Evolutionary conservation across 1,140 invertebrate genomes (phyloP).

Genomic region (Drosophila mojavensis): DNA sequence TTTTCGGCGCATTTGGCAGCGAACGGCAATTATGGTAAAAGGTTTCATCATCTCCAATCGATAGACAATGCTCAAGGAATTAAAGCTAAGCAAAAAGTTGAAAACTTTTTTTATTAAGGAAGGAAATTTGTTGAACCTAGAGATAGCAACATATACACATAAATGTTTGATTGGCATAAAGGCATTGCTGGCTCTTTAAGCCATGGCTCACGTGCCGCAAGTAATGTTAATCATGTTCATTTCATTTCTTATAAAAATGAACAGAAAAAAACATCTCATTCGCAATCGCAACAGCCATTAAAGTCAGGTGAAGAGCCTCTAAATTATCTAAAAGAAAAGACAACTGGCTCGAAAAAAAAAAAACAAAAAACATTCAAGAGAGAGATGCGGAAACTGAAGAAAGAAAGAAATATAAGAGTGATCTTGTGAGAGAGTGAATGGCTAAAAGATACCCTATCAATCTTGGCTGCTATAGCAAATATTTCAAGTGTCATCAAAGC

Average conservation of each 20-base stretch:
- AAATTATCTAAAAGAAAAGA: slow-evolving; percentile 6
- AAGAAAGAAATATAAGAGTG: background rate
- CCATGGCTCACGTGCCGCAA: slow-evolving; percentile 9
- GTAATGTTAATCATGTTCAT: slow-evolving; percentile 1
- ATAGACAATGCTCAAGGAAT: too few relatives aligned
- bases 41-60: too few relatives aligned
- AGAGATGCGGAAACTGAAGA: slow-evolving; percentile 16
- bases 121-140: background rate
- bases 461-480: too few relatives aligned
- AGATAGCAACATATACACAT: background rate
- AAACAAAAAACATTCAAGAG: too few relatives aligned
- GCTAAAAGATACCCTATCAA: too few relatives aligned
- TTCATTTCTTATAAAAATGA: background rate
- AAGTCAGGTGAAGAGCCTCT: slow-evolving; percentile 20
- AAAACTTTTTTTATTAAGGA: background rate
- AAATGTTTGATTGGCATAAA: background rate
- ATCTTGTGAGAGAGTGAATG: too few relatives aligned
- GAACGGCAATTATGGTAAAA: background rate
- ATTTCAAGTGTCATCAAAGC: too few relatives aligned
- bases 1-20: slow-evolving; percentile 48
- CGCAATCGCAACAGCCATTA: slow-evolving; percentile 11
- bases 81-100: slow-evolving; percentile 1
- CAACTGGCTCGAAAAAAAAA: background rate
- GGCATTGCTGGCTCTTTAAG: background rate
- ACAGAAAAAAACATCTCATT: background rate